Evolutionary conservation across 2,888 invertebrate genomes (phyloP).

Genomic region (Fragum fragum): DNA sequence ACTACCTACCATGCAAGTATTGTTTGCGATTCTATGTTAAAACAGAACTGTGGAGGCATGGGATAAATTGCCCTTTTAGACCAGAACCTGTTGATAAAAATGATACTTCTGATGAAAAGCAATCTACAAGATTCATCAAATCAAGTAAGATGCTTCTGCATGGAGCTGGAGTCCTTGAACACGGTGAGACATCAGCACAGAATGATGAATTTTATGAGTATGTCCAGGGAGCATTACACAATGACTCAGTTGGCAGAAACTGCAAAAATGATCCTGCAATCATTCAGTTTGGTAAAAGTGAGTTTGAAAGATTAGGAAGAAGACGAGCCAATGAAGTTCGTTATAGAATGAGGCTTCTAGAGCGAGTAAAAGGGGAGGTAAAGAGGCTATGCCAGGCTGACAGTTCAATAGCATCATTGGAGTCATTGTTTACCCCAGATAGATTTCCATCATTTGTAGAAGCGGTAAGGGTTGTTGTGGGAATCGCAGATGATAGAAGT

Average conservation of each 20-base stretch:
- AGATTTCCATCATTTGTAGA: constrained; percentile 22
- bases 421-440: constrained; percentile 12
- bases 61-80: not conserved
- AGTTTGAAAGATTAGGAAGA: constrained; percentile 28
- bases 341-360: constrained; percentile 33
- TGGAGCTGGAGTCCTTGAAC: constrained; percentile 30
- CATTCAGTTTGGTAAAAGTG: constrained; percentile 1
- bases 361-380: constrained; percentile 12
- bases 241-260: constrained; percentile 8
- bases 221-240: constrained; percentile 1
- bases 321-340: constrained; percentile 29
- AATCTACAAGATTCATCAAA: constrained; percentile 6
- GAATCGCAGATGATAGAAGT: constrained; percentile 15
- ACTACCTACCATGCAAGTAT: constrained; percentile 43
- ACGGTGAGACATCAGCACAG: not conserved
- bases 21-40: constrained; percentile 44
- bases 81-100: not conserved
- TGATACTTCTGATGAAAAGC: not conserved
- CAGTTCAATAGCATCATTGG: constrained; percentile 4
- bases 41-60: constrained; percentile 47
- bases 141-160: constrained; percentile 12
- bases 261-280: constrained; percentile 29
- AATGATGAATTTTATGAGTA: constrained; percentile 22
- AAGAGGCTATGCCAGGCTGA: not conserved
- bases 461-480: constrained; percentile 17